Percentiles rank a stretch among this genome's conserved stretches.
Conservation (phyloP, 2,888 invertebrate species). For the Eupelmus urozonus region DNA sequence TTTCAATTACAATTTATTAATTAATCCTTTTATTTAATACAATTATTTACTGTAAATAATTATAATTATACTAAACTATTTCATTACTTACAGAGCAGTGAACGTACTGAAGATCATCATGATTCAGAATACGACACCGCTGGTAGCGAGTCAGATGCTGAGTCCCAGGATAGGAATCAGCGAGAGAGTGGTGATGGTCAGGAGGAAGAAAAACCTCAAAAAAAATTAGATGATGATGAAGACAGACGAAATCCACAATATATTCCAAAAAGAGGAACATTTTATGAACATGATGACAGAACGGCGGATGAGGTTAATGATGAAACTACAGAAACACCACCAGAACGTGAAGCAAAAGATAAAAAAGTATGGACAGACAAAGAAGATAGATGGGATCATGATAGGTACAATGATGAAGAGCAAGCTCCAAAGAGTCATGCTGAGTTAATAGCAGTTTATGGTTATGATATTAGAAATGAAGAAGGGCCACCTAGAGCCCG, state of each 20-base stretch:
- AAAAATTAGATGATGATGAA: constrained; percentile 93
- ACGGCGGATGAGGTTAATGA: constrained; percentile 81
- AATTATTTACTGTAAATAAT: too few relatives aligned
- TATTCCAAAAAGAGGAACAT: constrained; percentile 96
- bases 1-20: not conserved
- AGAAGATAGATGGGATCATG: constrained; percentile 90
- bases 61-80: not conserved
- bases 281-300: constrained; percentile 97
- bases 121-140: constrained; percentile 74
- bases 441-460: constrained; percentile 91
- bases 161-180: constrained; percentile 73
- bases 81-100: constrained; percentile 68
- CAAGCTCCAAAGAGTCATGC: constrained; percentile 92
- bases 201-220: constrained; percentile 81
- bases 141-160: constrained; percentile 72
- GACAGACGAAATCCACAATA: constrained; percentile 98
- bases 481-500: constrained; percentile 93
- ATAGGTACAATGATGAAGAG: constrained; percentile 88
- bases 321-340: constrained; percentile 68
- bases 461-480: constrained; percentile 96
- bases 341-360: constrained; percentile 73
- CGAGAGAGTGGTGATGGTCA: constrained; percentile 76
- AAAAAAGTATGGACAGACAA: constrained; percentile 80
- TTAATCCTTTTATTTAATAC: not conserved
- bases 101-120: constrained; percentile 71